These are phyloP conservation scores for Eospalax fontanierii DNA, from an alignment of 2,797 vertebrate species.

Conservation along the genomic window DNA sequence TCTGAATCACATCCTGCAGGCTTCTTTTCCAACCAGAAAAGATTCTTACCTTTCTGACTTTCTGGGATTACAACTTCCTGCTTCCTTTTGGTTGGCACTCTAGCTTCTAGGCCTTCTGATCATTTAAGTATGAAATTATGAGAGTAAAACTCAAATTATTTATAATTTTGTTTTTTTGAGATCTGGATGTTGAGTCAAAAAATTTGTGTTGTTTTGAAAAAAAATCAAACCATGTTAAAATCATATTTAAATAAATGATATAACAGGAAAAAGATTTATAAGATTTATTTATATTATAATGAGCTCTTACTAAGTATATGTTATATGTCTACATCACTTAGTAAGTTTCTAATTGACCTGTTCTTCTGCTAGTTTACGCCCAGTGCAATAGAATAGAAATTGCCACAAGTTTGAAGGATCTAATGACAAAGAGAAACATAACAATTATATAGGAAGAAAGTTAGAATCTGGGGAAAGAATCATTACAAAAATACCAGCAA, in stretches of 20 bases:
- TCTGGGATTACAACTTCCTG: neutral
- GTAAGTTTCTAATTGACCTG: neutral
- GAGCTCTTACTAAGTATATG: neutral
- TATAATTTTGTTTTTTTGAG: neutral
- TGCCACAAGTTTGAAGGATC: neutral
- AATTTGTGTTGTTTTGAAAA: neutral
- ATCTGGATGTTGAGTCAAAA: neutral
- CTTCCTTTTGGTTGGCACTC: neutral
- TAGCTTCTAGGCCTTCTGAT: neutral
- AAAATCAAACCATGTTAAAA: neutral
- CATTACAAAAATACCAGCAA: neutral
- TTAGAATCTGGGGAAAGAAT: neutral
- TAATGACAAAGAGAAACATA: neutral
- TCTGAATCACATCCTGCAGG: too few relatives aligned
- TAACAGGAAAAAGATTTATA: neutral
- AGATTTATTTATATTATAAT: neutral
- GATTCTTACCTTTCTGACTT: neutral
- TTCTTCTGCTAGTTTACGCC: neutral
- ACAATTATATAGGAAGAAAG: neutral
- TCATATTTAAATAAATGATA: neutral
- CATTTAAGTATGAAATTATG: neutral
- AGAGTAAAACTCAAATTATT: neutral
- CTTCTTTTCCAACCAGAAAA: neutral
- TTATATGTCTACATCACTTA: neutral
- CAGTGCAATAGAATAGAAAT: neutral